These are phyloP conservation scores for Acanthurus tractus DNA, from an alignment of 2,797 vertebrate species.

Conservation along the genomic window DNA sequence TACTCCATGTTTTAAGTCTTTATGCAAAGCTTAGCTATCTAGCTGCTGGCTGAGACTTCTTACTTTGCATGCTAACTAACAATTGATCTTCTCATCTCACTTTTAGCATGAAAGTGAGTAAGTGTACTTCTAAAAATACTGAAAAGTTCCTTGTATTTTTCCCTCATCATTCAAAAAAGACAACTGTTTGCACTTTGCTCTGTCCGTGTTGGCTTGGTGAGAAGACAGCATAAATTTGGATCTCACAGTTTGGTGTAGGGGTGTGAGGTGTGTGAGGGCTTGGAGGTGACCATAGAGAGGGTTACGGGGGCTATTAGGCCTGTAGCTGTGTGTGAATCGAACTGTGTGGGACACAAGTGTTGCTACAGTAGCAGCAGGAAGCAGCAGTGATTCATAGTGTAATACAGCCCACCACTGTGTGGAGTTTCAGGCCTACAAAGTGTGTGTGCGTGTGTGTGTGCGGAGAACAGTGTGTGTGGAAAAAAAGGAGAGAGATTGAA, in stretches of 20 bases:
- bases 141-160: no score
- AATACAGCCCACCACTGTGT: constrained; percentile 60
- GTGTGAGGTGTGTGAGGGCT: constrained; percentile 48
- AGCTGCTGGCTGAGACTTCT: no score
- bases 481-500: constrained; percentile 7
- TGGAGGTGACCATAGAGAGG: constrained; percentile 44
- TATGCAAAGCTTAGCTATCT: no score
- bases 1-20: no score
- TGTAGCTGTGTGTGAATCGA: constrained; percentile 50
- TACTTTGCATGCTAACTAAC: no score
- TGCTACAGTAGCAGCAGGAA: constrained; percentile 51
- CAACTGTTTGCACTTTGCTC: not conserved
- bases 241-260: constrained; percentile 42
- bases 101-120: no score
- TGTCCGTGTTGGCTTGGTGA: constrained; percentile 1
- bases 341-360: constrained; percentile 65
- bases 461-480: not conserved
- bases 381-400: constrained; percentile 68
- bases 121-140: no score
- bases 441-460: constrained; percentile 15
- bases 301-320: constrained; percentile 39
- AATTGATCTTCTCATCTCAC: no score
- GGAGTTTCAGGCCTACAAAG: constrained; percentile 48
- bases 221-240: constrained; percentile 25
- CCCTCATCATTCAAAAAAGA: not conserved